phyloP scores from a whole-genome alignment of 2,888 invertebrate species.

The Gortyna flavago region DNA sequence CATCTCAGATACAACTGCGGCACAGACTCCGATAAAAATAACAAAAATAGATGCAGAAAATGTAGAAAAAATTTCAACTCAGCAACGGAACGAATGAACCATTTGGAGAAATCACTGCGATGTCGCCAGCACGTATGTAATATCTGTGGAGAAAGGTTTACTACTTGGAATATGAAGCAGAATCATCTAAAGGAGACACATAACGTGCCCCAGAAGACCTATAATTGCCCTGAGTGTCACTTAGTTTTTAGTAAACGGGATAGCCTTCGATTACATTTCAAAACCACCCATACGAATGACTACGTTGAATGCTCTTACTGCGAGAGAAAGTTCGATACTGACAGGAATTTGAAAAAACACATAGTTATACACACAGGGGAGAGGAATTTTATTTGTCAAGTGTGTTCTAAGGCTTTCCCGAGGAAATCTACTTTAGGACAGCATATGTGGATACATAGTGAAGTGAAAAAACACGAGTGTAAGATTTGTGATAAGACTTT shows the following conservation, averaged over 20 bases:
- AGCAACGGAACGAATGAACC: slow-evolving; percentile 51
- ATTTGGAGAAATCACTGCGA: slow-evolving; percentile 51
- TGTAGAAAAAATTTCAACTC: slow-evolving; percentile 55
- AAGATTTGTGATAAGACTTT: slow-evolving; percentile 73
- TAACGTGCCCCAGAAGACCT: slow-evolving; percentile 56
- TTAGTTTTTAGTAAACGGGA: slow-evolving; percentile 55
- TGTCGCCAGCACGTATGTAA: slow-evolving; percentile 68
- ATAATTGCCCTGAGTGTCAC: slow-evolving; percentile 66
- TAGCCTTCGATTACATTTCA: slow-evolving; percentile 66
- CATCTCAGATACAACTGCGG: slow-evolving; percentile 66
- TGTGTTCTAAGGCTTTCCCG: slow-evolving; percentile 74
- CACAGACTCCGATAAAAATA: slow-evolving; percentile 43
- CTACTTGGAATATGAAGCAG: slow-evolving; percentile 68
- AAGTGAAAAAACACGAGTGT: slow-evolving; percentile 72
- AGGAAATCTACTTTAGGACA: slow-evolving; percentile 71
- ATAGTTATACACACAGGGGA: slow-evolving; percentile 71
- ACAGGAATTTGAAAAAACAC: slow-evolving; percentile 64
- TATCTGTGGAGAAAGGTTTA: slow-evolving; percentile 64
- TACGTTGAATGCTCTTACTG: slow-evolving; percentile 64
- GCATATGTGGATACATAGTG: slow-evolving; percentile 77
- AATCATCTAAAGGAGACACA: slow-evolving; percentile 63
- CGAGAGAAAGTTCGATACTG: slow-evolving; percentile 64
- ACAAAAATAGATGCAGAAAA: slow-evolving; percentile 54
- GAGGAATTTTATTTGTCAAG: slow-evolving; percentile 69
- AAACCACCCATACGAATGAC: slow-evolving; percentile 66